Percentiles rank a stretch among this genome's conserved stretches.
These are phyloP conservation scores for Petrocephalus sullivani DNA, from an alignment of 2,797 vertebrate species.

Conservation along the genomic window DNA sequence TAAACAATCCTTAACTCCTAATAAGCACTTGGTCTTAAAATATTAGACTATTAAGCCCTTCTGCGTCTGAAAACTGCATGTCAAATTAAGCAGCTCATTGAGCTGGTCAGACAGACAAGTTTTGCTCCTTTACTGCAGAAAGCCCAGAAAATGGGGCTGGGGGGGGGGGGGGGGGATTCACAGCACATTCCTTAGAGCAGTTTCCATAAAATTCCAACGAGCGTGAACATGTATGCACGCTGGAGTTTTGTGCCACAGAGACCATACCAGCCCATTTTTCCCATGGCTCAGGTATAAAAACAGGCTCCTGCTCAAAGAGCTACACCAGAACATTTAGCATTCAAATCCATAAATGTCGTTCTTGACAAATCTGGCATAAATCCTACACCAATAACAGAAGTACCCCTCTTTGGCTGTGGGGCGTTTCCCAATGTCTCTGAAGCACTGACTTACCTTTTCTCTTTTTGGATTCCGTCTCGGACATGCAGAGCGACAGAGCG, in stretches of 20 bases:
- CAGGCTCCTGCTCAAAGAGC: neutral
- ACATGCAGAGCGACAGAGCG: constrained; percentile 78
- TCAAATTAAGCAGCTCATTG: neutral
- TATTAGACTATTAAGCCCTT: neutral
- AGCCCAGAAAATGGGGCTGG: neutral
- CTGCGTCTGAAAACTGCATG: neutral
- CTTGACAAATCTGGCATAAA: neutral
- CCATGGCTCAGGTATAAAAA: neutral
- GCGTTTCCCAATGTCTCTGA: neutral
- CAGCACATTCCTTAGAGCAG: neutral
- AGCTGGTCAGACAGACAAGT: neutral
- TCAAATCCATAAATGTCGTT: too few relatives aligned
- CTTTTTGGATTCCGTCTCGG: constrained; percentile 79
- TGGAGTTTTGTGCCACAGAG: neutral
- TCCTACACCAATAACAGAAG: neutral
- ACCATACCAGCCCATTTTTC: neutral
- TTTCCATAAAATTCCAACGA: neutral
- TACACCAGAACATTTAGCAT: too few relatives aligned
- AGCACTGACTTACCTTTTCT: constrained; percentile 70
- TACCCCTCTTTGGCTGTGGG: neutral
- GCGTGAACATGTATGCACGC: neutral
- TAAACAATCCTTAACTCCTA: neutral
- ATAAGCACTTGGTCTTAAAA: neutral
- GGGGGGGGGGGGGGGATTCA: neutral
- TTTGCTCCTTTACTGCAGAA: neutral